Conservation (phyloP, 2,888 invertebrate genomes). For the Strigamia transsilvanica region DNA sequence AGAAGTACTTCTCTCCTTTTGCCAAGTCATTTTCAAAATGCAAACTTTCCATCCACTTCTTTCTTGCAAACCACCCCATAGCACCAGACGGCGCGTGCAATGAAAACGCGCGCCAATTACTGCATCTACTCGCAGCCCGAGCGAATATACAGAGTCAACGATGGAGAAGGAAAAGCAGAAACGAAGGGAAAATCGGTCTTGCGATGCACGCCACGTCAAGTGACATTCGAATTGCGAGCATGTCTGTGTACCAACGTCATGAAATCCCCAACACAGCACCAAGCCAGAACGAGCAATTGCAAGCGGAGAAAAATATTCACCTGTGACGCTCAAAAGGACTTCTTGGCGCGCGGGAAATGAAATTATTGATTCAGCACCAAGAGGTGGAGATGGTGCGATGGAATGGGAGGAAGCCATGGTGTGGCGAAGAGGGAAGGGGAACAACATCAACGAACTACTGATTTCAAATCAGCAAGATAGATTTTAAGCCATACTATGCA, state of each 20-base stretch:
- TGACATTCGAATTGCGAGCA: slow-evolving; percentile 49
- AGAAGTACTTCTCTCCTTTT: slow-evolving; percentile 48
- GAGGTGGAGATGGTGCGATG: slow-evolving; percentile 29
- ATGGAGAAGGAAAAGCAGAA: slow-evolving; percentile 37
- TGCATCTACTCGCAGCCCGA: slow-evolving; percentile 40
- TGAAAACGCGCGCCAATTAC: slow-evolving; percentile 49
- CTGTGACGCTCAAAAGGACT: slow-evolving; percentile 46
- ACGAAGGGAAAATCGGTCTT: slow-evolving; percentile 42
- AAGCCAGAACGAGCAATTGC: slow-evolving; percentile 48
- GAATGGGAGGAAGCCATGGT: slow-evolving; percentile 49
- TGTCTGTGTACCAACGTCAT: slow-evolving; percentile 49
- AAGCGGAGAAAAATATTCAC: slow-evolving; percentile 41
- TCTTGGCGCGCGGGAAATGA: slow-evolving; percentile 49
- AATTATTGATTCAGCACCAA: slow-evolving; percentile 48
- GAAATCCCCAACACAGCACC: slow-evolving; percentile 45
- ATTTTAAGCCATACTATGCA: background rate
- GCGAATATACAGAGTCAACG: slow-evolving; percentile 48
- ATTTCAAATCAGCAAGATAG: background rate
- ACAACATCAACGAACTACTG: slow-evolving; percentile 24
- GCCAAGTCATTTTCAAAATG: slow-evolving; percentile 49
- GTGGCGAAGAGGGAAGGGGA: slow-evolving; percentile 23
- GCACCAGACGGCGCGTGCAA: slow-evolving; percentile 48
- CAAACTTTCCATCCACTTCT: slow-evolving; percentile 47
- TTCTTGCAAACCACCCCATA: slow-evolving; percentile 40
- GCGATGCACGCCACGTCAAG: slow-evolving; percentile 47